phyloP scores from a whole-genome alignment of 2,797 vertebrate genomes.

The Platyrinchus mystaceus region DNA sequence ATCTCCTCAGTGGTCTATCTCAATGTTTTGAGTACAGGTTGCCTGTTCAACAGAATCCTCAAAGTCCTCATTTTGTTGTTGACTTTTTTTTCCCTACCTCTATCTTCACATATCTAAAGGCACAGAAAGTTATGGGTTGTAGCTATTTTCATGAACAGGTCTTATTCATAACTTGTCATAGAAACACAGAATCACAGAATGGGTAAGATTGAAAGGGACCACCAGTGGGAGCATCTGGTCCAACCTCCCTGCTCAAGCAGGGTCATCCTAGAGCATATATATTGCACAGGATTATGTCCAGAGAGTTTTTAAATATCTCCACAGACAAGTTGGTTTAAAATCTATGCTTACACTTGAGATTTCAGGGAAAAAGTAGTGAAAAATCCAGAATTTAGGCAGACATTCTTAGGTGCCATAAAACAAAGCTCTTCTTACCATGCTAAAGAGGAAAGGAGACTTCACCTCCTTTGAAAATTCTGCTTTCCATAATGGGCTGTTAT shows the following conservation, averaged over 20 bases:
- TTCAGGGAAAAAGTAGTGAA: not conserved
- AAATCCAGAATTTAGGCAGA: not conserved
- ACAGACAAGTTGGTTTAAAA: not conserved
- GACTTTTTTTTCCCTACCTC: not conserved
- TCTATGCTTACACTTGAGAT: not conserved
- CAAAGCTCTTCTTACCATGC: not conserved
- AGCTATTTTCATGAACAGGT: not conserved
- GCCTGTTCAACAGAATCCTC: not conserved
- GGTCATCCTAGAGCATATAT: not conserved
- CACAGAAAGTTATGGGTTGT: not conserved
- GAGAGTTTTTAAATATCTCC: not conserved
- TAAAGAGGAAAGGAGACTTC: not conserved
- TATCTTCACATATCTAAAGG: not conserved
- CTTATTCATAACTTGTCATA: not conserved
- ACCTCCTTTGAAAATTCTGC: not conserved
- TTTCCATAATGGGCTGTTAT: not conserved
- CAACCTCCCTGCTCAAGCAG: not conserved
- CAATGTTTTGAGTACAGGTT: not conserved
- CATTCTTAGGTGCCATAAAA: not conserved
- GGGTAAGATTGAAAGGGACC: not conserved
- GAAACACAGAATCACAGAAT: not conserved
- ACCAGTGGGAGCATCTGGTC: not conserved
- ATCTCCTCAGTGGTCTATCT: not conserved
- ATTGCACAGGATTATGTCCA: not conserved
- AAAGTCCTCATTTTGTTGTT: not conserved